Conservation (phyloP, 1,140 invertebrate species). For the Achatina immaculata region DNA sequence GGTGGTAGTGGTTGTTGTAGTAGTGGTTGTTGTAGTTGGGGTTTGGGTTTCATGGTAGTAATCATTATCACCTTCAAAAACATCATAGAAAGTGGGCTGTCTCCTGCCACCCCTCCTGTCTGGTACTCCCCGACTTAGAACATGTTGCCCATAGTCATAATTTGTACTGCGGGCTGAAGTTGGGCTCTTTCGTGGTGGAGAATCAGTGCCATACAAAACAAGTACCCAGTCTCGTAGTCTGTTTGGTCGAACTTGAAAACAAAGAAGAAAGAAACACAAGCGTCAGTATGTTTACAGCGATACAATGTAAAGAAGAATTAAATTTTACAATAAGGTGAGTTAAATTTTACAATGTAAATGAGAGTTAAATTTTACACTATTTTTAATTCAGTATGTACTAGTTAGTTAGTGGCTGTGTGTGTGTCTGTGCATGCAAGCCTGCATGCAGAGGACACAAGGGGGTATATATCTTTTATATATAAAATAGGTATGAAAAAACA, state of each 20-base stretch:
- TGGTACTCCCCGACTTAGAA: neutral
- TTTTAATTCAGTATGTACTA: too few species aligned
- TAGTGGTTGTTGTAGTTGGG: conserved; percentile 34
- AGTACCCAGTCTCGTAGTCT: conserved; percentile 66
- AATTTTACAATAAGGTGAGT: too few species aligned
- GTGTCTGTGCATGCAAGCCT: too few species aligned
- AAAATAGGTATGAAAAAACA: too few species aligned
- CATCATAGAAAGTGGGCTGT: conserved; percentile 4
- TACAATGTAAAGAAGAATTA: neutral
- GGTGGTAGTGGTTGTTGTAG: conserved; percentile 34
- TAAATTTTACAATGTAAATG: too few species aligned
- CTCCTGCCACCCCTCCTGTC: neutral
- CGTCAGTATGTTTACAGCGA: neutral
- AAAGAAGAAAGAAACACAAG: conserved; percentile 50
- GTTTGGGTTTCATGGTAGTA: conserved; percentile 30
- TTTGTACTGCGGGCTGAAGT: conserved; percentile 38
- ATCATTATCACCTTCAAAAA: conserved; percentile 4
- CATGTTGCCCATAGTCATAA: conserved; percentile 21
- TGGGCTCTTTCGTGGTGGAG: conserved; percentile 55
- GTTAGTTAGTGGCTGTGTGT: too few species aligned
- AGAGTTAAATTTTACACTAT: too few species aligned
- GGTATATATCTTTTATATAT: too few species aligned
- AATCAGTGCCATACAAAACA: conserved; percentile 68
- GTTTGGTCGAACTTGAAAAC: conserved; percentile 62
- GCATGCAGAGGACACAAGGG: too few species aligned